Percentiles rank a stretch among this genome's conserved stretches.
Conservation (phyloP, 2,113 vertebrate species). For the Menura novaehollandiae region DNA sequence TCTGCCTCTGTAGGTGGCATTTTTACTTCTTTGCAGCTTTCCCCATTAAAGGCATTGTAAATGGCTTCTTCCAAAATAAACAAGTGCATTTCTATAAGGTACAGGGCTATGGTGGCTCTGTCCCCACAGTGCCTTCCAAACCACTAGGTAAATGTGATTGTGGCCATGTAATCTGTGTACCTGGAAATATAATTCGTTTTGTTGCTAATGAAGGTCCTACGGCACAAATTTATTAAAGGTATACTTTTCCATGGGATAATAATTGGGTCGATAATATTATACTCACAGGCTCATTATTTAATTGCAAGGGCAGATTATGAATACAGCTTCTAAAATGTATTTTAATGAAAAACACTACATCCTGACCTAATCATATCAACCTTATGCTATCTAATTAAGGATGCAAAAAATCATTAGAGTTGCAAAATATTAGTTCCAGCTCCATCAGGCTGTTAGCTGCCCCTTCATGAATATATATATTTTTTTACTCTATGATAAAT, state of each 20-base stretch:
- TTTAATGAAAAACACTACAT: constrained; percentile 99
- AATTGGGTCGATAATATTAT: constrained; percentile 98
- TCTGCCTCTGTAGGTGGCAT: neutral
- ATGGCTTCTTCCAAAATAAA: constrained; percentile 45
- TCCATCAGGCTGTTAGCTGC: constrained; percentile 89
- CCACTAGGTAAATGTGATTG: constrained; percentile 50
- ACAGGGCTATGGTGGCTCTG: neutral
- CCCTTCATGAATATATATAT: constrained; percentile 89
- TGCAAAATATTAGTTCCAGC: constrained; percentile 99
- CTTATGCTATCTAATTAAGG: constrained; percentile 99
- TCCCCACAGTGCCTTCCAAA: constrained; percentile 18
- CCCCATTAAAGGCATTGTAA: neutral
- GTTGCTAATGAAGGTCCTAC: constrained; percentile 90
- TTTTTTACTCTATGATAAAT: constrained; percentile 90
- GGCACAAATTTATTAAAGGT: constrained; percentile 95
- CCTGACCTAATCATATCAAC: constrained; percentile 99
- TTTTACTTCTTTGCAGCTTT: neutral
- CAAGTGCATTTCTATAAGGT: neutral
- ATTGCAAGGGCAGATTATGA: constrained; percentile 98
- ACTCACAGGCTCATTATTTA: constrained; percentile 96
- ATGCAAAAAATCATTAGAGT: constrained; percentile 99
- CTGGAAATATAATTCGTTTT: constrained; percentile 74
- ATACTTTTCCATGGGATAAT: constrained; percentile 91
- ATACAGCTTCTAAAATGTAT: constrained; percentile 97
- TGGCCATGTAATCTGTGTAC: constrained; percentile 60